Base-by-base conservation (phyloP, 2,797 vertebrate genomes). In the Numenius phaeopus region DNA sequence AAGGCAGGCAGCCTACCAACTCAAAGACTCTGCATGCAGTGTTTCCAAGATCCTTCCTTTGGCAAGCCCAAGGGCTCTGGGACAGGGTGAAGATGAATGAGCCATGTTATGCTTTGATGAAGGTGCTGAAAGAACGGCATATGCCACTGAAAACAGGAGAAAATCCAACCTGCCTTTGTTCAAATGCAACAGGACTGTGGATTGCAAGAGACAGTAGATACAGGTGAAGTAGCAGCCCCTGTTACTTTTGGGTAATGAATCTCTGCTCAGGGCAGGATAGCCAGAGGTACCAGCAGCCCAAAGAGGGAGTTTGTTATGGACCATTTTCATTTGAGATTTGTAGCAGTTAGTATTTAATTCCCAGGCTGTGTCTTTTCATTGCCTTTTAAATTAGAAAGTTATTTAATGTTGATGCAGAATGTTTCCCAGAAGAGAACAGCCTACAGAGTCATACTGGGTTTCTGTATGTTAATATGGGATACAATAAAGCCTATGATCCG, bases 361-460 rank as follows among this genome's bases (percentile, higher is more conserved):
- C 80, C 72, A 80, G 37, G 11, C 57, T 83, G 37, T 78, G 54
- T 49, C 64, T 95, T 95, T 90, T 96, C 64, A 83, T 62, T 96
- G 94, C 42, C 39, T 96, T 94, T 87, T 90, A 77, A 91, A 95
- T 95, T 69, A 92, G 67, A 57, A 87, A 70, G 78, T 73, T 94
- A 92, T 78, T 96, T 83, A 87, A 87, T 54, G 30, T 49, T 67
- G 80, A 87, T 49, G 66, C 42, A 87, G 58, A 80, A 24, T 6
- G 13, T 58, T 93, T 92, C 77, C 72, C 82, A 76, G 70, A 22
- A 79, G n/a, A 87, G 44, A 90, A 42, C 12, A 86, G 57, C 55
- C 72, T 84, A 24, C 61, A 77, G 49, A 61, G 18, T 57, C 39
- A n/a, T 24, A 72, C 7, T 79, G 61, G 34, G 61, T 71, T 94